Evolutionary conservation across 2,113 vertebrate species (phyloP).

Genomic region (Corvus moneduloides): DNA sequence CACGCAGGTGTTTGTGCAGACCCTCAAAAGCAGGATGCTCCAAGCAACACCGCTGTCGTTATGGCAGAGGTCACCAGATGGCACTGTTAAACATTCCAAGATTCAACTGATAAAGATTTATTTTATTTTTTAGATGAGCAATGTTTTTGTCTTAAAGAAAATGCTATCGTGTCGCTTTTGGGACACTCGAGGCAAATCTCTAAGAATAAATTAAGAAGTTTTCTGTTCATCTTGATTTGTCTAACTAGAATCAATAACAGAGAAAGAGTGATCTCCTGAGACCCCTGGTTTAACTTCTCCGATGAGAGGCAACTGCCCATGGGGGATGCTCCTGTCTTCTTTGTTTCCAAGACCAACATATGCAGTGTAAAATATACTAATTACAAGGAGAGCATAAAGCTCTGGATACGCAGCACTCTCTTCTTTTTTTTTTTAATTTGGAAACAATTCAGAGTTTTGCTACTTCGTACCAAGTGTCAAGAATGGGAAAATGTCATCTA

Average conservation of each 20-base stretch:
- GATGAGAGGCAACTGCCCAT: neutral
- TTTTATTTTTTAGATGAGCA: neutral
- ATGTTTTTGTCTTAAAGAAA: neutral
- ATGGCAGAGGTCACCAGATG: constrained; percentile 62
- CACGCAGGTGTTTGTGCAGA: rapidly evolving
- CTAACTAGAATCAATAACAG: neutral
- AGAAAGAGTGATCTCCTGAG: neutral
- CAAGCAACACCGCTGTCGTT: neutral
- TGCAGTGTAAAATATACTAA: neutral
- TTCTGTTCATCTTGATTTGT: neutral
- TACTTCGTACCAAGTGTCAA: rapidly evolving
- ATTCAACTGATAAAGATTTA: neutral
- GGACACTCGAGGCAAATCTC: neutral
- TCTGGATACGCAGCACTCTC: neutral
- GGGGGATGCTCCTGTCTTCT: neutral
- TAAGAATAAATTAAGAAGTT: neutral
- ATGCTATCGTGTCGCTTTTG: neutral
- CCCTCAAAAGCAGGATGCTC: neutral
- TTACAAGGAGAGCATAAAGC: rapidly evolving
- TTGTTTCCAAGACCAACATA: neutral
- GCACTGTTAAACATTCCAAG: constrained; percentile 58
- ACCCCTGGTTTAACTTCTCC: neutral
- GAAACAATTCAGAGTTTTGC: neutral
- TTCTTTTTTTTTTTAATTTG: neutral
- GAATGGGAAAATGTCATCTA: neutral